Conservation (phyloP, 2,797 vertebrate species). For the Phrynocephalus vlangalii region DNA sequence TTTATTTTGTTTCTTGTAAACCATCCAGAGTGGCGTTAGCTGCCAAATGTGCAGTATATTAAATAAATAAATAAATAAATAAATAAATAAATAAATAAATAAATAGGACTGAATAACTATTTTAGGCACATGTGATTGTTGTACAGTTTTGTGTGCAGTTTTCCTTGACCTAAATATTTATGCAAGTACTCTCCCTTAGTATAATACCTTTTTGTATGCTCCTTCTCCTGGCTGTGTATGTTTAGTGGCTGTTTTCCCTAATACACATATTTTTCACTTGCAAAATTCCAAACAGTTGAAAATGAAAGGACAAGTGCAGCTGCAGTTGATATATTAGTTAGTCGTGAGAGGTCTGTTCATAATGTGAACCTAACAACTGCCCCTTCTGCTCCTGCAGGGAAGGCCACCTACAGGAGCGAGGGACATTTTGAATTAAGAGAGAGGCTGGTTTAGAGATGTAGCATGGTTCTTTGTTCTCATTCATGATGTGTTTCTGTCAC, state of each 20-base stretch:
- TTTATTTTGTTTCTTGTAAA: no score
- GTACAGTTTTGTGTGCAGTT: not conserved
- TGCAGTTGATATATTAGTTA: not conserved
- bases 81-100: no score
- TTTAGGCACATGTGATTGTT: not conserved
- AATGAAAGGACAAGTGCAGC: not conserved
- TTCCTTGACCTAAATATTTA: not conserved
- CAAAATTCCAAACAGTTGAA: not conserved
- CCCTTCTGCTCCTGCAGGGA: not conserved
- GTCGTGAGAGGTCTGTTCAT: not conserved
- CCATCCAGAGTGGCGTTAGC: no score
- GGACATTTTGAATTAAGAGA: not conserved
- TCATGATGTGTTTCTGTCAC: not conserved
- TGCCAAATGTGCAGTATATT: no score
- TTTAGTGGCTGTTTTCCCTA: not conserved
- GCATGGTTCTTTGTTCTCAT: not conserved
- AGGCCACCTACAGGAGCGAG: not conserved
- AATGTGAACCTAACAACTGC: not conserved
- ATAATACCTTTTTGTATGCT: not conserved
- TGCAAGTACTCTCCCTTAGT: not conserved
- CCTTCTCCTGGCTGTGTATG: not conserved
- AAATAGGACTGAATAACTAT: no score
- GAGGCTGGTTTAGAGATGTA: not conserved
- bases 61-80: no score
- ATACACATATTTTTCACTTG: not conserved